Percentiles rank a stretch among this genome's conserved stretches.
phyloP scores from a whole-genome alignment of 2,888 invertebrate species.

The Diploptera punctata region DNA sequence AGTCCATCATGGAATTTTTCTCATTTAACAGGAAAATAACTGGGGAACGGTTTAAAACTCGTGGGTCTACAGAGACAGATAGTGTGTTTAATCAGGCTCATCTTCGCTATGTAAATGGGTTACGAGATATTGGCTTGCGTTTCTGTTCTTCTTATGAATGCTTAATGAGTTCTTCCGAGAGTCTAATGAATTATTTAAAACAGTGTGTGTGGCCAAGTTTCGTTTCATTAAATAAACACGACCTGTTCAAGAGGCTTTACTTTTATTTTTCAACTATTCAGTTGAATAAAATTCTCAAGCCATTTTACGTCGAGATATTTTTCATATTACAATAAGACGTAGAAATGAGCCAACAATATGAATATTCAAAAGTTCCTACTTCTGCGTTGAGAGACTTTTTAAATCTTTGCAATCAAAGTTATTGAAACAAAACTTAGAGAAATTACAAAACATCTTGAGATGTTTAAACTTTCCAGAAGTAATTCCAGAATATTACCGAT shows the following conservation, averaged over 20 bases:
- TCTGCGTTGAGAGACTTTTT: no score
- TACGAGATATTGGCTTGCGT: constrained; percentile 11
- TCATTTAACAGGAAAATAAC: no score
- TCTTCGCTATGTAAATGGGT: constrained; percentile 15
- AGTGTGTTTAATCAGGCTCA: constrained; percentile 25
- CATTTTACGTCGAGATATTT: background rate
- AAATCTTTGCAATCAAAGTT: no score
- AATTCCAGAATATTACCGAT: no score
- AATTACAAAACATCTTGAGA: no score
- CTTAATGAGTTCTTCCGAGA: constrained; percentile 28
- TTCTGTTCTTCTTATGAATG: constrained; percentile 23
- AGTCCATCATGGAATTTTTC: no score
- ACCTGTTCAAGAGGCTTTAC: background rate
- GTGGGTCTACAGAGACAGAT: background rate
- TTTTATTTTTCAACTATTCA: background rate
- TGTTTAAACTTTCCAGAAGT: no score
- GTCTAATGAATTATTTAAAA: constrained; percentile 29
- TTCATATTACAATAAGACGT: background rate
- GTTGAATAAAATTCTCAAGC: background rate
- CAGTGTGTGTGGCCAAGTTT: constrained; percentile 23
- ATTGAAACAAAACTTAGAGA: no score
- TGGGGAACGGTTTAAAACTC: no score
- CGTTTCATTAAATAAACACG: constrained; percentile 22
- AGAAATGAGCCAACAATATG: background rate
- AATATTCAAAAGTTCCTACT: no score